Conservation (phyloP, 2,797 vertebrate species). For the Acropternis orthonyx region DNA sequence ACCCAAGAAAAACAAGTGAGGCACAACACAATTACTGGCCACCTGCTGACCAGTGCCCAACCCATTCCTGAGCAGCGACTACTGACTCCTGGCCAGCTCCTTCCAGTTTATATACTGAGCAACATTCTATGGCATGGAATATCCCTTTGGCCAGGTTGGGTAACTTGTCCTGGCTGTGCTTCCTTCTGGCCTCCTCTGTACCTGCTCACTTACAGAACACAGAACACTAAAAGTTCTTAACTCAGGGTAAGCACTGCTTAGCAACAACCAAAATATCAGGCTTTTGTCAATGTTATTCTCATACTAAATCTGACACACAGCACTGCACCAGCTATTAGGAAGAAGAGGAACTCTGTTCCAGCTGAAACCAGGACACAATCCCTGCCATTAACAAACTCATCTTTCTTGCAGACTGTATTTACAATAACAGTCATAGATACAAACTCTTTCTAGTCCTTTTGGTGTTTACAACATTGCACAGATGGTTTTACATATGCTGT, state of each 20-base stretch:
- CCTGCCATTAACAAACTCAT: neutral
- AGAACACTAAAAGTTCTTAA: neutral
- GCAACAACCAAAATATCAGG: neutral
- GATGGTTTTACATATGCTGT: neutral
- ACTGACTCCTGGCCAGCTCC: neutral
- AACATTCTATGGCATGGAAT: neutral
- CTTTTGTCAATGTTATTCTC: neutral
- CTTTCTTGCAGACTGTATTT: neutral
- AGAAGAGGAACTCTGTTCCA: neutral
- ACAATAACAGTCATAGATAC: neutral
- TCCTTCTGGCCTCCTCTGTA: neutral
- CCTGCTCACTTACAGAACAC: neutral
- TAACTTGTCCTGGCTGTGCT: neutral
- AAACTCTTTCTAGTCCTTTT: neutral
- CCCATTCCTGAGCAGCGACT: neutral
- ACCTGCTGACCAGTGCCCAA: neutral
- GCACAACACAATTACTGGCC: neutral
- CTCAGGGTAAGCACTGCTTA: neutral
- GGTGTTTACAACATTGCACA: neutral
- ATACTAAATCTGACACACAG: neutral
- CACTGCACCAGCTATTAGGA: neutral
- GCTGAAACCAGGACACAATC: neutral
- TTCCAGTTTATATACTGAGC: neutral
- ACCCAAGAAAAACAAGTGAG: neutral
- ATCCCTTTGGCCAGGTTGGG: neutral